phyloP scores from a whole-genome alignment of 92 coral and sea anemone species.

The Heteractis magnifica region DNA sequence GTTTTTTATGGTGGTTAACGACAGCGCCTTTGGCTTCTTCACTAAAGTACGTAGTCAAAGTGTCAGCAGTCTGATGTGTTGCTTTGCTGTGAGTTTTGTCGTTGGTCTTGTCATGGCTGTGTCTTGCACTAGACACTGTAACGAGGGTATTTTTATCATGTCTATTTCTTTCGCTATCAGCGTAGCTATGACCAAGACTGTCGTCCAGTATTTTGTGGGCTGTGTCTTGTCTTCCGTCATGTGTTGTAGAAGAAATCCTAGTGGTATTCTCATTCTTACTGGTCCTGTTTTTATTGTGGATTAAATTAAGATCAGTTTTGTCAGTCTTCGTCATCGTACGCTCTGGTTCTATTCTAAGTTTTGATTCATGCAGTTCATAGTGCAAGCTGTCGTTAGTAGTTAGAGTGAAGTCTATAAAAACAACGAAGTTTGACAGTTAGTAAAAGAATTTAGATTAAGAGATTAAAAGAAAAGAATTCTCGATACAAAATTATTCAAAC shows the following conservation, averaged over 20 bases:
- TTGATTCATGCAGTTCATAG: slow-evolving; percentile 15
- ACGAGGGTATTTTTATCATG: background rate
- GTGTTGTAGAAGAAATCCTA: background rate
- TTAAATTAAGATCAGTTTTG: background rate
- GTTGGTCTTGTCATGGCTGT: background rate
- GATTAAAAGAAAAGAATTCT: background rate
- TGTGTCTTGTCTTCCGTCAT: background rate
- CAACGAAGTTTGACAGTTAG: background rate
- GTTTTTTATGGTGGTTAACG: background rate
- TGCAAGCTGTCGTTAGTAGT: background rate
- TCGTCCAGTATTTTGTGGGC: background rate
- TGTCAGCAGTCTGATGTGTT: background rate
- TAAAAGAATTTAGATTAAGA: background rate
- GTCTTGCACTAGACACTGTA: background rate
- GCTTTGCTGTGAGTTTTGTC: background rate
- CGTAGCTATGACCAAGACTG: background rate
- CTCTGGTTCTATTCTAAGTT: background rate
- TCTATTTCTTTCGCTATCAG: background rate
- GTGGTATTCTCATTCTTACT: background rate
- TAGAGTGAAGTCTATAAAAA: background rate
- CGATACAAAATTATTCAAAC: no score
- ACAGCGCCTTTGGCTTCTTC: background rate
- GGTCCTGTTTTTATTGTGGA: slow-evolving; percentile 6
- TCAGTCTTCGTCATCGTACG: background rate
- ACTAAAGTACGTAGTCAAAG: background rate